Evolutionary conservation across 2,888 invertebrate genomes (phyloP), one percentile per base, ranked within the genome.

Genomic region (Pardosa pseudoannulata): DNA sequence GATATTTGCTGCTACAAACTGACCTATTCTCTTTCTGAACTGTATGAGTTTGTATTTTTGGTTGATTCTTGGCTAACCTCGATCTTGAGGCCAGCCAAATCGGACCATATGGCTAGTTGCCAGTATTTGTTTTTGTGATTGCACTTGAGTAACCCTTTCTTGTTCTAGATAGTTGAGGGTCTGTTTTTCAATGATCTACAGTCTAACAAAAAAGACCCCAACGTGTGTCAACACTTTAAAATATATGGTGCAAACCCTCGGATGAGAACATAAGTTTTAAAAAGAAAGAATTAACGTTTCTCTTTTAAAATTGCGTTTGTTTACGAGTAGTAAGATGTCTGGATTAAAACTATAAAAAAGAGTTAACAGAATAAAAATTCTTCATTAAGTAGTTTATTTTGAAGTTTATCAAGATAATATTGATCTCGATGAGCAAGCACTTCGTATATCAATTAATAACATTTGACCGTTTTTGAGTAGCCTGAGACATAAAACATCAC

Each of bases 31-130:
- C 56, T 56, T 56, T 56, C 19, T 56, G 41, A 11, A 23, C 23
- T 56, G 46, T 16, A 23, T 16, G 5, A 16, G 56, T 56, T 23
- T 56, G 19, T 56, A 56, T 56, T 56, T 56, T 56, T 56, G 23
- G 56, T 56, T 56, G 56, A 2, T 56, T 56, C 56, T 56, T 56
- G 56, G 56, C 56, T 56, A 23, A 56, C 56, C 56, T 56, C 56
- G 56, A 56, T 56, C 56, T 56, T 56, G 56, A n/a, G n/a, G 56
- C 56, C 23, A 56, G 23, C 56, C 56, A 56, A 56, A 56, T 56
- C 23, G 23, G 56, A 56, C 56, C 56, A 56, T 56, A 16, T 56
- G 56, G 56, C 1, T 1, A 5, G 19, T 6, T 56, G 56, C 56
- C 56, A 56, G 56, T 23, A 11, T 56, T 56, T 56, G 19, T 23